Base-by-base conservation (phyloP, 2,888 invertebrate genomes). In the Gerris lacustris region DNA sequence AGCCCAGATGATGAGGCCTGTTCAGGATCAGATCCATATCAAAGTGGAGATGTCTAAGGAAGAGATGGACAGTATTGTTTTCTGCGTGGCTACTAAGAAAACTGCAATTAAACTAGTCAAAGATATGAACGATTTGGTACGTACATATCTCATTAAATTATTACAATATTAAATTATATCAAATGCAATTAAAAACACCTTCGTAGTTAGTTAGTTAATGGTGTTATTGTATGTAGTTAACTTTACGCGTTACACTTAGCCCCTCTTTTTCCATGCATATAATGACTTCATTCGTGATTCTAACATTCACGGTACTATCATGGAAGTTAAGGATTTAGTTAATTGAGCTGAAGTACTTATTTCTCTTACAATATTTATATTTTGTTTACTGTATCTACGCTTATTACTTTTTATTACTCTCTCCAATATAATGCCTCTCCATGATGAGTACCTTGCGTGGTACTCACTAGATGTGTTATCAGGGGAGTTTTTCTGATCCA, bases 1-100 rank as follows among this genome's bases (percentile, higher is more conserved):
- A 1, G 84, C 94, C 1, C 90, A 93, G 63, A 81, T 94, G 73
- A 88, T 96, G 79, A 85, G 91, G 71, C 96, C 96, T 0, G 86
- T 88, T 55, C 84, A 89, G 72, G 99, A 99, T 82, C 93, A 94
- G 80, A 84, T 96, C 66, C 88, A 90, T 69, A 84, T 96, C 71
- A 89, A 90, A 78, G 89, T 96, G 66, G 91, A 91, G 76, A 87
- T 97, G 79, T 90, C 92, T 73, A 88, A 89, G 79, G 94, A 94
- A 76, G 92, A 95, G 77, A 90, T 94, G 87, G 99, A 99, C 77
- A 88, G 88, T 67, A 96, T 95, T 82, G 94, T 99, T 5, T 87
- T 98, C 77, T 93, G 92, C 75, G 84, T 97, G 66, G 97, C 94
- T 2, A 87, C 91, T 74, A 96, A 95, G 81, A 95, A 94, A 81